A percentile compares a stretch with the other conserved stretches of the same genome.
Conservation (phyloP, 1,140 invertebrate genomes). For the Trypoxylus dichotomus region DNA sequence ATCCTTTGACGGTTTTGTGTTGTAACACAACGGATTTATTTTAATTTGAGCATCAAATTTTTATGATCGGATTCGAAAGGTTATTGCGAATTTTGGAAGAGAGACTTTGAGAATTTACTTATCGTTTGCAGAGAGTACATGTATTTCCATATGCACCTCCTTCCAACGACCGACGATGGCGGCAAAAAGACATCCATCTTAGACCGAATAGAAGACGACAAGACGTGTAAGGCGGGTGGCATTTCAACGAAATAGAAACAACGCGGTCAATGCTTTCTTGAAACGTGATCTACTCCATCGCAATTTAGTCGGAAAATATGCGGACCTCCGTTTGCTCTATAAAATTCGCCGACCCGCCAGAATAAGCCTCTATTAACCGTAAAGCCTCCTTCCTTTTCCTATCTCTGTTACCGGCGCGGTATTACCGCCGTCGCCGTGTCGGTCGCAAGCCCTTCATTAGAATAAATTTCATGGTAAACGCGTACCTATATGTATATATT, state of each 20-base stretch:
- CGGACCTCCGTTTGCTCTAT: neutral
- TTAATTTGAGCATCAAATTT: no score
- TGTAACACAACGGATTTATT: no score
- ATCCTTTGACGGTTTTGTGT: no score
- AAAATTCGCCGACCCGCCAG: neutral
- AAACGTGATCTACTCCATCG: conserved; percentile 11
- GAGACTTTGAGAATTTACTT: no score
- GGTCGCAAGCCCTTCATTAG: conserved; percentile 3
- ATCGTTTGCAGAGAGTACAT: no score
- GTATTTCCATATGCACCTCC: no score
- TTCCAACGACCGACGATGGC: neutral
- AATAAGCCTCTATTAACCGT: conserved; percentile 3
- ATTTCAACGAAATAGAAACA: no score
- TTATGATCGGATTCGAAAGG: no score
- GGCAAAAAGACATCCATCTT: conserved; percentile 23
- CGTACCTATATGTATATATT: no score
- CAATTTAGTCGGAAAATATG: conserved; percentile 25
- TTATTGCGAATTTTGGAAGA: no score
- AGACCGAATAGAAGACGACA: neutral
- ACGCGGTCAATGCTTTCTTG: neutral
- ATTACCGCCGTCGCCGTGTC: neutral
- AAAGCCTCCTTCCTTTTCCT: conserved; percentile 16
- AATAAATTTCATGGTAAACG: neutral
- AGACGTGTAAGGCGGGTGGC: neutral
- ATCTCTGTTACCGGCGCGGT: neutral